Percentiles rank a stretch among this genome's conserved stretches.
These are phyloP conservation scores for Pipistrellus nathusii DNA, from an alignment of 2,797 vertebrate genomes.

Conservation along the genomic window DNA sequence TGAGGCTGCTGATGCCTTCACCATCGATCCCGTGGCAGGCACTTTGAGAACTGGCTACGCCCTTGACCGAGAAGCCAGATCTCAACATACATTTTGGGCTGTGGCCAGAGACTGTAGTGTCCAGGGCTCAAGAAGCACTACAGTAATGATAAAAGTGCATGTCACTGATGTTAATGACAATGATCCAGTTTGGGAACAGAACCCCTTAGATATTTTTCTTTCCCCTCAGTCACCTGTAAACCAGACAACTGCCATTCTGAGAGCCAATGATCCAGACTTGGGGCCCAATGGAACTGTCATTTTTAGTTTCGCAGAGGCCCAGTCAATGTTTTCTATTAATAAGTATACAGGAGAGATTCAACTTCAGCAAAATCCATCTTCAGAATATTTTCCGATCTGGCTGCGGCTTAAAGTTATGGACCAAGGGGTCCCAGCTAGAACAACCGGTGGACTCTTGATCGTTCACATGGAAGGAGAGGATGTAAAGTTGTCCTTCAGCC, in stretches of 20 bases:
- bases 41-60: slow-evolving; percentile 86
- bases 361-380: slow-evolving; percentile 86
- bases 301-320: slow-evolving; percentile 87
- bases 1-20: slow-evolving; percentile 90
- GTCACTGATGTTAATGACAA: slow-evolving; percentile 96
- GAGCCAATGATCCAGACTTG: slow-evolving; percentile 90
- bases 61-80: slow-evolving; percentile 91
- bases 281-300: slow-evolving; percentile 91
- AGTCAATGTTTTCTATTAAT: slow-evolving; percentile 90
- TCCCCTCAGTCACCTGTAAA: slow-evolving; percentile 85
- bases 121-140: slow-evolving; percentile 89
- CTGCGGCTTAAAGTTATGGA: slow-evolving; percentile 91
- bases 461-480: slow-evolving; percentile 90
- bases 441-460: slow-evolving; percentile 90
- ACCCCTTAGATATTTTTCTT: slow-evolving; percentile 89
- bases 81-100: slow-evolving; percentile 89
- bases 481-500: slow-evolving; percentile 90
- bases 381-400: slow-evolving; percentile 87
- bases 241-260: slow-evolving; percentile 87
- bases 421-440: slow-evolving; percentile 88
- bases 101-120: slow-evolving; percentile 91
- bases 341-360: slow-evolving; percentile 90
- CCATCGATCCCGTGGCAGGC: slow-evolving; percentile 88
- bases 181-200: slow-evolving; percentile 89
- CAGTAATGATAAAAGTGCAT: slow-evolving; percentile 88